Base-by-base conservation (phyloP, 2,113 vertebrate species). In the Zeus faber region DNA sequence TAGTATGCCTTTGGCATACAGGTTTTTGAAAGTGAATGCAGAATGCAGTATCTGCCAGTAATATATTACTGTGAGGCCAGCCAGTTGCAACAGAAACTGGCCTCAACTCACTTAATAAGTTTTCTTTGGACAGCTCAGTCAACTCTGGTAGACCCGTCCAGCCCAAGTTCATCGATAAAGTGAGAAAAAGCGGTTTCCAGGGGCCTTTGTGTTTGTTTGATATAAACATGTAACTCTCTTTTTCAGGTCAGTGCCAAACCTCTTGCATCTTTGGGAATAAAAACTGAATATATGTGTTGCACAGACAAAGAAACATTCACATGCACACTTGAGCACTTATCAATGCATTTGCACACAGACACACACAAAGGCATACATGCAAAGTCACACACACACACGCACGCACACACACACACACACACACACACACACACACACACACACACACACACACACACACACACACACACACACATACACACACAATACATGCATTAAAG, bases 381-480 rank as follows among this genome's bases (percentile, higher is more conserved):
- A 21, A 37, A 37, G 33, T 33, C 41, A 47, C 10, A 8, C 44
- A 35, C 43, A 24, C 20, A 49, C 22, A 23, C 9, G 16, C 44
- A 49, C 8, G 6, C 35, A 43, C 6, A 27, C 16, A 26, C 50
- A 8, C n/a, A 44, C 45, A 54, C 17, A 54, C 49, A 14, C 52
- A 57, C 41, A 21, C 29, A 23, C 6, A 41, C 31, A 47, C 11
- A 22, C 5, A 43, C 16, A 25, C 48, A 31, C 26, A 23, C 33
- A 64, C 25, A 6, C 51, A 61, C 31, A 58, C 62, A 57, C 67
- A 68, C 53, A 48, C 43, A 48, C 35, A 8, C 29, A 29, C 21
- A 29, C 25, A 17, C 24, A 47, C 55, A 40, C 53, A 47, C 40
- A 51, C 62, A 52, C 47, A 50, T 24, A 50, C 49, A 45, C 49